These are phyloP conservation scores for Syngnathus scovelli DNA, from an alignment of 2,113 vertebrate species.

Conservation along the genomic window DNA sequence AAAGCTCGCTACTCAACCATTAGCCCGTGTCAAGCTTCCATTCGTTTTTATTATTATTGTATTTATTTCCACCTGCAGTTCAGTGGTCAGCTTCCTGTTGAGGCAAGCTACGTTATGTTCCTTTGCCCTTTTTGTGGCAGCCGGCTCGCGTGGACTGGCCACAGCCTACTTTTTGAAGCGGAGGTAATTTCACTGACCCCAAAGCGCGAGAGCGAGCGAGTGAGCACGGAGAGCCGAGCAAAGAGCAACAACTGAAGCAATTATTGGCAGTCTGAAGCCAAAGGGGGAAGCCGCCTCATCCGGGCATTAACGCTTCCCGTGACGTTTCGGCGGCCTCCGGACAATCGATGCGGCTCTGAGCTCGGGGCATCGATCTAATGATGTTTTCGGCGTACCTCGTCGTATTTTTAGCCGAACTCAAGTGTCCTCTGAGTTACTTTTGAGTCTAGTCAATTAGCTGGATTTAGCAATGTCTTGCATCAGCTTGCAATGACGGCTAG, in stretches of 20 bases:
- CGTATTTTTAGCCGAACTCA: neutral
- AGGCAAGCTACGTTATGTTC: neutral
- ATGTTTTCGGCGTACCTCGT: neutral
- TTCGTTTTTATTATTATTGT: neutral
- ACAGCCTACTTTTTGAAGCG: constrained; percentile 29
- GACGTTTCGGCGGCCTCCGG: neutral
- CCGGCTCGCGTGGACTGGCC: constrained; percentile 2
- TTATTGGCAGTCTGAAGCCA: constrained; percentile 42
- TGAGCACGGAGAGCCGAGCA: constrained; percentile 9
- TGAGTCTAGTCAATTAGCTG: neutral
- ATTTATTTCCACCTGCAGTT: neutral
- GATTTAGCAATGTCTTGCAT: neutral
- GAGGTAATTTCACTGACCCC: constrained; percentile 41
- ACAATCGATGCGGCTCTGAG: constrained; percentile 7
- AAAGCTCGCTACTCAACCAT: neutral
- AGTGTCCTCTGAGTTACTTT: neutral
- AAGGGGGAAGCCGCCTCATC: constrained; percentile 30
- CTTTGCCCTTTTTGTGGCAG: constrained; percentile 4
- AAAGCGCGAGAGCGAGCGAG: constrained; percentile 7
- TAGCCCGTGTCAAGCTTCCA: neutral
- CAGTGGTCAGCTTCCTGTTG: neutral
- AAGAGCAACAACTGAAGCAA: constrained; percentile 26
- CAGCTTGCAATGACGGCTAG: neutral
- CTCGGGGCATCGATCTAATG: constrained; percentile 17
- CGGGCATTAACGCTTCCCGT: constrained; percentile 22